Evolutionary conservation across 2,113 vertebrate genomes (phyloP).

Genomic region (Lasiurus cinereus): DNA sequence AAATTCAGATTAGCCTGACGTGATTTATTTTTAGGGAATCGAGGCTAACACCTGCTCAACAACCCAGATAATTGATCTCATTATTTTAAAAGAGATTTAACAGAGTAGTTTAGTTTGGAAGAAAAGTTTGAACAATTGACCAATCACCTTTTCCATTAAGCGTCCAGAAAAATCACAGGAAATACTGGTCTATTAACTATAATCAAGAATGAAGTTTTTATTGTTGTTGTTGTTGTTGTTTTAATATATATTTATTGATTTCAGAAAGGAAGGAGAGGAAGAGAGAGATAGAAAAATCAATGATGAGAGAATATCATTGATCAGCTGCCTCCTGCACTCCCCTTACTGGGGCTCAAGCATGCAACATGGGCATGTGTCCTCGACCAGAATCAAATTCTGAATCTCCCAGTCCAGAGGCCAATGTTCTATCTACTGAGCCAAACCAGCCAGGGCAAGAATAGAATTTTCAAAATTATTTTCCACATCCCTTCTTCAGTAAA

Average conservation of each 20-base stretch:
- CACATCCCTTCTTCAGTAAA: not conserved
- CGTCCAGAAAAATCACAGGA: not conserved
- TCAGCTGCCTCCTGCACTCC: no score
- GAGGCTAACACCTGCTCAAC: slow-evolving; percentile 60
- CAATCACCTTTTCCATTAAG: not conserved
- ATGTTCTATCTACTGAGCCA: no score
- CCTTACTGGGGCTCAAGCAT: no score
- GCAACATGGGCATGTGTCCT: no score
- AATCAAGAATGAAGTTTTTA: not conserved
- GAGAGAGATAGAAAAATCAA: no score
- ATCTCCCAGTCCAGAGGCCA: no score
- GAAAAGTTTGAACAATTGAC: slow-evolving; percentile 53
- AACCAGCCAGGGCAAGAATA: not conserved
- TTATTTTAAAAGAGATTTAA: slow-evolving; percentile 51
- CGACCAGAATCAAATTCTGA: no score
- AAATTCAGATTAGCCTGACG: slow-evolving; percentile 59
- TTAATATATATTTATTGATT: no score
- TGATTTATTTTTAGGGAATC: slow-evolving; percentile 76
- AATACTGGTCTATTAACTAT: not conserved
- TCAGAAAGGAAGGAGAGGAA: no score
- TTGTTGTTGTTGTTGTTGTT: not conserved
- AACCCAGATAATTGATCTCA: slow-evolving; percentile 54
- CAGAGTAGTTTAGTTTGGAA: slow-evolving; percentile 9
- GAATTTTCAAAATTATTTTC: slow-evolving; percentile 7
- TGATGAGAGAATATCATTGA: no score